Percentiles rank a stretch among this genome's conserved stretches.
Evolutionary conservation across 2,113 vertebrate species (phyloP).

Genomic region (Rhinopomastus cyanomelas): DNA sequence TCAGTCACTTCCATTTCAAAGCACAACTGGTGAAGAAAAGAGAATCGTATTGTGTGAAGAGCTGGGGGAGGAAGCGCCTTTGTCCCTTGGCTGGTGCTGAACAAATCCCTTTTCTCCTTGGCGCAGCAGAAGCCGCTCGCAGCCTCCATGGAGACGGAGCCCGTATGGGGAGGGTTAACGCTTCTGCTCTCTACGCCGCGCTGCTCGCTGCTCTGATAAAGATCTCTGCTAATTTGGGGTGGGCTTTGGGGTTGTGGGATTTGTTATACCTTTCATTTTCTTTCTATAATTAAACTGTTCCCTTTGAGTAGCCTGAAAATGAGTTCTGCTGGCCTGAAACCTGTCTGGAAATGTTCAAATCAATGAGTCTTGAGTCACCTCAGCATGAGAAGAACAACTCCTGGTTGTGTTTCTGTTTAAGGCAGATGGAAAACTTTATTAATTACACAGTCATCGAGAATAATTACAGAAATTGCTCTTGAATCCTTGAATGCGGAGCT

Average conservation of each 20-base stretch:
- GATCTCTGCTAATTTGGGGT: background rate
- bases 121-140: background rate
- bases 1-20: background rate
- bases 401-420: background rate
- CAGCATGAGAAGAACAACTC: background rate
- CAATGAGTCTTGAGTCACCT: background rate
- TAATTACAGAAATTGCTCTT: too few species aligned
- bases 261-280: background rate
- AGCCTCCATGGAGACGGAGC: background rate
- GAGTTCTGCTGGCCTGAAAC: background rate
- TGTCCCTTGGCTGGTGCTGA: background rate
- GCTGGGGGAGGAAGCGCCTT: background rate
- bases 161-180: background rate
- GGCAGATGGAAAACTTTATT: background rate
- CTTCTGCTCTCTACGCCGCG: background rate
- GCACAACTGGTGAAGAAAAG: background rate
- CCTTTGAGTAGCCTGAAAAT: background rate
- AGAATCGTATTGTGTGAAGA: background rate
- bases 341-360: background rate
- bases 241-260: background rate
- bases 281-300: background rate
- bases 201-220: background rate
- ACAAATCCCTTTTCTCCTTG: background rate
- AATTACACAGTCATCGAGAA: background rate
- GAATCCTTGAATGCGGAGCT: too few species aligned